phyloP scores from a whole-genome alignment of 2,113 vertebrate genomes.

The Sceloporus tristichus region DNA sequence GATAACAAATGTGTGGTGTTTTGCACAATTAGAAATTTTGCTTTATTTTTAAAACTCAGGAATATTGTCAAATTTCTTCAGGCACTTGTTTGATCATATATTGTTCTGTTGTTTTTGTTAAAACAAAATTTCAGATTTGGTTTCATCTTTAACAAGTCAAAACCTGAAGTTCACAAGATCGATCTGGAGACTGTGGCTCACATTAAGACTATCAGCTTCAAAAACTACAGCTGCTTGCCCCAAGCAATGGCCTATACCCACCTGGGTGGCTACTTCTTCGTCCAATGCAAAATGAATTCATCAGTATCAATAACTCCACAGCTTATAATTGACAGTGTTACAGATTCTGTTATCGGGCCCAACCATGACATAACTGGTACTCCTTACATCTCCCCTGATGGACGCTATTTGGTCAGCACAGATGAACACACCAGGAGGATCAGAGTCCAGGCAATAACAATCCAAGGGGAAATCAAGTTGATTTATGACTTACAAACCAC shows the following conservation, averaged over 20 bases:
- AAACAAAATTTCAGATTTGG: slow-evolving; percentile 85
- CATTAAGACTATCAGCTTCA: slow-evolving; percentile 89
- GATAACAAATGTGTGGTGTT: not conserved
- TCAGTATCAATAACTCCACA: slow-evolving; percentile 36
- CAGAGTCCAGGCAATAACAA: slow-evolving; percentile 85
- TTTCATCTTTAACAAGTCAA: slow-evolving; percentile 90
- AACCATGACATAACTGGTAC: slow-evolving; percentile 81
- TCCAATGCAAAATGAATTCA: slow-evolving; percentile 82
- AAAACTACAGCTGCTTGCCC: slow-evolving; percentile 83
- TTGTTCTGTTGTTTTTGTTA: not conserved
- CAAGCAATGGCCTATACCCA: slow-evolving; percentile 92
- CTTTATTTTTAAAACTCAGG: not conserved
- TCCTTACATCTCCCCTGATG: slow-evolving; percentile 86
- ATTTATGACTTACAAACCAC: slow-evolving; percentile 76
- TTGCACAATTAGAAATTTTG: not conserved
- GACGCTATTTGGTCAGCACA: slow-evolving; percentile 86
- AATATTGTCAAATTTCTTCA: accelerated
- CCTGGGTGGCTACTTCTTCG: slow-evolving; percentile 90
- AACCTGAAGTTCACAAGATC: slow-evolving; percentile 87
- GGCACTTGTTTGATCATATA: not conserved
- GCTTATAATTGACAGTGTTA: slow-evolving; percentile 91
- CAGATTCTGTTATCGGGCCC: slow-evolving; percentile 85
- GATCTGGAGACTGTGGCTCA: slow-evolving; percentile 92
- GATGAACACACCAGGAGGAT: slow-evolving; percentile 75
- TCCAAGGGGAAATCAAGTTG: slow-evolving; percentile 83